These are phyloP conservation scores for Cryptophagus acutangulus DNA, from an alignment of 2,888 invertebrate species.

Conservation along the genomic window DNA sequence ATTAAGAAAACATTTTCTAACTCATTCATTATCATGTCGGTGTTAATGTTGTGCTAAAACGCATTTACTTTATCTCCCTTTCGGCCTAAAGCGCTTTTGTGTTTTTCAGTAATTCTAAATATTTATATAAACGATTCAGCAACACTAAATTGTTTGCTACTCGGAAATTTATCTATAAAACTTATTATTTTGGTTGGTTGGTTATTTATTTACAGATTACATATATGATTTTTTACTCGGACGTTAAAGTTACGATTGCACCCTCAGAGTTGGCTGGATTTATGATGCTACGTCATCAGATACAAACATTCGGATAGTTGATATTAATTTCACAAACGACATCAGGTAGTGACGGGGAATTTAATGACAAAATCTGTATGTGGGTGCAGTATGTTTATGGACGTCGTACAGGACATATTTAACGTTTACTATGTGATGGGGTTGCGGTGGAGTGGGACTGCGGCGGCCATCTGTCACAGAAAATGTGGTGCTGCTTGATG, in stretches of 20 bases:
- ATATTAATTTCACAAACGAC: slow-evolving; percentile 38
- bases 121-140: slow-evolving; percentile 21
- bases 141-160: not conserved
- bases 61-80: slow-evolving; percentile 27
- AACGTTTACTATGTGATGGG: slow-evolving; percentile 31
- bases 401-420: slow-evolving; percentile 35
- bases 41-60: slow-evolving; percentile 27
- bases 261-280: slow-evolving; percentile 10
- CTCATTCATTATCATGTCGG: slow-evolving; percentile 29
- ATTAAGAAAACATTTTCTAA: slow-evolving; percentile 33
- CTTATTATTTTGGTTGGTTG: slow-evolving; percentile 1
- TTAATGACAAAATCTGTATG: slow-evolving; percentile 36
- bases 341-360: slow-evolving; percentile 41
- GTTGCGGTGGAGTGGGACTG: slow-evolving; percentile 35
- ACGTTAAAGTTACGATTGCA: slow-evolving; percentile 6
- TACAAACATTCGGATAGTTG: slow-evolving; percentile 24
- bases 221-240: not conserved
- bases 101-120: slow-evolving; percentile 21
- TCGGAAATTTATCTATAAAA: not conserved
- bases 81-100: slow-evolving; percentile 19
- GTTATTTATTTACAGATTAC: not conserved
- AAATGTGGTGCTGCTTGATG: slow-evolving; percentile 35
- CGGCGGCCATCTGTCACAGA: slow-evolving; percentile 40
- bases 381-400: slow-evolving; percentile 35
- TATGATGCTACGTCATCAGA: slow-evolving; percentile 26